phyloP scores from a whole-genome alignment of 2,888 invertebrate genomes.

The Platypus cylindrus region DNA sequence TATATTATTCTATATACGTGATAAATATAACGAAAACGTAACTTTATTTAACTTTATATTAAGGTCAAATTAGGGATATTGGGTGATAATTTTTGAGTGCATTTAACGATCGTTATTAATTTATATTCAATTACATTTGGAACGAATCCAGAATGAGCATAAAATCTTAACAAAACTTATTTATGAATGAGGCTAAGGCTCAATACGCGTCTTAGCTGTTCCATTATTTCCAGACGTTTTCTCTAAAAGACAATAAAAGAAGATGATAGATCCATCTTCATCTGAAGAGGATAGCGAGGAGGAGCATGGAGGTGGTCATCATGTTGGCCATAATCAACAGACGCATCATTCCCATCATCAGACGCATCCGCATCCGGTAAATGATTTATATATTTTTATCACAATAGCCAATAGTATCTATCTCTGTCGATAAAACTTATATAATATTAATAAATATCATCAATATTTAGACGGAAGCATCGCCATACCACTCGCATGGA shows the following conservation, averaged over 20 bases:
- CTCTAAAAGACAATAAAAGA: constrained; percentile 19
- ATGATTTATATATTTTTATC: no score
- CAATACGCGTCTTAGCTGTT: no score
- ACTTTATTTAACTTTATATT: no score
- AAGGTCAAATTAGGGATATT: no score
- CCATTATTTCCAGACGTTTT: constrained; percentile 11
- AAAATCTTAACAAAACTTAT: no score
- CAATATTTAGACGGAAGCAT: constrained; percentile 30
- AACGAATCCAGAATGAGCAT: no score
- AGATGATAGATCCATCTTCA: constrained; percentile 92
- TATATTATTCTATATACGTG: no score
- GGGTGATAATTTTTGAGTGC: no score
- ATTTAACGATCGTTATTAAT: no score
- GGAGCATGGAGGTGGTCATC: constrained; percentile 46
- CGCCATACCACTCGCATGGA: constrained; percentile 32
- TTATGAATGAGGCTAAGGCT: no score
- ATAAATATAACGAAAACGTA: no score
- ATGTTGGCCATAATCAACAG: constrained; percentile 32
- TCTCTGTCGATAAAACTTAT: neutral
- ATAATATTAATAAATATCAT: neutral
- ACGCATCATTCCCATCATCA: constrained; percentile 38
- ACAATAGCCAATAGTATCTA: constrained; percentile 4
- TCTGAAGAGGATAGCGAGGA: constrained; percentile 93
- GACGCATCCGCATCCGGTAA: constrained; percentile 29
- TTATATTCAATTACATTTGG: no score